Base-by-base conservation (phyloP, 2,113 vertebrate species). In the Capreolus pygargus region DNA sequence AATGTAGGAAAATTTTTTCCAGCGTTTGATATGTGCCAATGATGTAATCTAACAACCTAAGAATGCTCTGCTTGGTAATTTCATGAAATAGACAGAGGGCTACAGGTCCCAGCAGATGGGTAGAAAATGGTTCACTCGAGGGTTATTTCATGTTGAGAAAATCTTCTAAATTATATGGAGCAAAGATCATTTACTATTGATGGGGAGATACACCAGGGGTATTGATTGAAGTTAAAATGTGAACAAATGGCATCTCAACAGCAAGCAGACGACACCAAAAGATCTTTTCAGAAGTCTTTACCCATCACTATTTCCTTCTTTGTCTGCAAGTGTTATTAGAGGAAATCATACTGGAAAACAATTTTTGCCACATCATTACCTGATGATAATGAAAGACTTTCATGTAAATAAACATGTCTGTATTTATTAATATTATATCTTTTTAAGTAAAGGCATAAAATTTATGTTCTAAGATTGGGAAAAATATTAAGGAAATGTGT, bases 381-480 rank as follows among this genome's bases (percentile, higher is more conserved):
- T 92, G 19, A 91, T 33, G 57, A 95, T 92, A 86, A 81, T 52
- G 87, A 47, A 86, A 5, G 2, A 36, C 33, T 78, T 82, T 84
- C 19, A 58, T 58, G 6, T 58, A 47, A 33, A 84, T 86, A 83
- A 92, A 94, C 60, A 64, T 10, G 2, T 25, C 28, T 57, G 8
- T 89, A 74, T 89, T 94, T 95, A 91, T 96, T 95, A 91, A 81
- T 85, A 93, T 82, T 92, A 15, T 87, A 83, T 45, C 27, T 30
- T 81, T 70, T 90, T 85, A 95, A 95, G 61, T 90, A 96, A 94
- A 60, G 47, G 2, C 19, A 67, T 84, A 96, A 50, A 82, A 89
- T 79, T 16, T 45, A 47, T 74, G 25, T 67, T 64, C 83, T 89
- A 55, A 54, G 36, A 36, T 36, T 70, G 17, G 43, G 7, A 33